Percentiles rank a stretch among this genome's conserved stretches.
phyloP scores from a whole-genome alignment of 2,888 invertebrate species.

The Drosophila anceps region DNA sequence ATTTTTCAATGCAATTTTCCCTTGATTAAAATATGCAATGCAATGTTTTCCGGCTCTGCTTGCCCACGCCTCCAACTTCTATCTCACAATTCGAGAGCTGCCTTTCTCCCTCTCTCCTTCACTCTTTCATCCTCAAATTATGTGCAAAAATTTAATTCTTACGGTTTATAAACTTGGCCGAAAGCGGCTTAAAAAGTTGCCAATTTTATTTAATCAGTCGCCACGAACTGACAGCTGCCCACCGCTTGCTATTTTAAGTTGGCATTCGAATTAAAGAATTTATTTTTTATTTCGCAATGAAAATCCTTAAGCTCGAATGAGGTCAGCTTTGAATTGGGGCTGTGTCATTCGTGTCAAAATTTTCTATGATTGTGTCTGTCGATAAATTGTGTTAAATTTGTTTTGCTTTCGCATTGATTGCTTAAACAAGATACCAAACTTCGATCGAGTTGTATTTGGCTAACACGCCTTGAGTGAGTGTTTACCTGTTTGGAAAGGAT shows the following conservation, averaged over 20 bases:
- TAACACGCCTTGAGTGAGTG: not conserved
- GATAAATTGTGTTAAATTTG: constrained; percentile 6
- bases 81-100: constrained; percentile 5
- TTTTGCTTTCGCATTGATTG: not conserved
- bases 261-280: not conserved
- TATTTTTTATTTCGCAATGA: not conserved
- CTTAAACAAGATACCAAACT: constrained; percentile 1
- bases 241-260: constrained; percentile 19
- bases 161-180: constrained; percentile 15
- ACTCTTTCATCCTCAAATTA: constrained; percentile 27
- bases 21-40: constrained; percentile 77
- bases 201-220: constrained; percentile 35
- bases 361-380: constrained; percentile 1
- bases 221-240: constrained; percentile 14
- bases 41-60: constrained; percentile 69
- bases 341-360: constrained; percentile 1
- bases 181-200: constrained; percentile 47
- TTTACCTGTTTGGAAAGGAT: not conserved
- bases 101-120: not conserved
- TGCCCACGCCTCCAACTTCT: constrained; percentile 27
- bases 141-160: constrained; percentile 36
- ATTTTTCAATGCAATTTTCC: constrained; percentile 77
- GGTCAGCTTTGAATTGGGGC: not conserved
- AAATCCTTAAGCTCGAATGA: constrained; percentile 4
- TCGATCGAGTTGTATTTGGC: not conserved